Percentiles rank a stretch among this genome's conserved stretches.
Conservation (phyloP, 2,113 vertebrate genomes). For the Callipepla squamata region DNA sequence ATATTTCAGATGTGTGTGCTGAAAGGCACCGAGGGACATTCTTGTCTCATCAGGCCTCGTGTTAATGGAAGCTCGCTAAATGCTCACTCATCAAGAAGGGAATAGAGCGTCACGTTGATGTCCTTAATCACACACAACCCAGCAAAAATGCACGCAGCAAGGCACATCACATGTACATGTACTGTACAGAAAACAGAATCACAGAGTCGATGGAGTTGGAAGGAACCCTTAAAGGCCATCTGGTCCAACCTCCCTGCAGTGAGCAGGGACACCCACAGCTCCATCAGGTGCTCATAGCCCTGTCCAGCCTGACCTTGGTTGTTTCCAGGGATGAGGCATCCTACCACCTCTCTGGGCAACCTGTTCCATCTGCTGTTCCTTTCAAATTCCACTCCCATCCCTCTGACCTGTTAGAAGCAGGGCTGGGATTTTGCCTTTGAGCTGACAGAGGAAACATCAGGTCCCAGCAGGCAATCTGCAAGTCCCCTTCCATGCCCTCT, state of each 20-base stretch:
- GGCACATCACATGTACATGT: neutral
- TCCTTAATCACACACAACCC: constrained; percentile 15
- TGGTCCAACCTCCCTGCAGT: too few relatives aligned
- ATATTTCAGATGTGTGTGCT: neutral
- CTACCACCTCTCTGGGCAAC: too few relatives aligned
- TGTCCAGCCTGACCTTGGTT: too few relatives aligned
- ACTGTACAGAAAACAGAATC: neutral
- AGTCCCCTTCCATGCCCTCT: neutral
- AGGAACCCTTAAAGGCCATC: too few relatives aligned
- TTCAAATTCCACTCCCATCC: neutral
- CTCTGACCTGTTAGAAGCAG: neutral
- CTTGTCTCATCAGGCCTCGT: neutral
- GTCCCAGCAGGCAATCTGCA: neutral
- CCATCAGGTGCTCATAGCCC: too few relatives aligned
- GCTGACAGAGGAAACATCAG: neutral
- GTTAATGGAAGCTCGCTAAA: neutral
- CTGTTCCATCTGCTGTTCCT: neutral
- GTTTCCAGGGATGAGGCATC: too few relatives aligned
- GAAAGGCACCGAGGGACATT: constrained; percentile 47
- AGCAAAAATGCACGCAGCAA: neutral
- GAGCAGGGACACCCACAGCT: too few relatives aligned
- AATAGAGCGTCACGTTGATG: neutral
- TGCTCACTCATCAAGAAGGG: neutral
- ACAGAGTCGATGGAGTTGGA: too few relatives aligned
- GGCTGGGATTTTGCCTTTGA: neutral